Percentiles rank a stretch among this genome's conserved stretches.
Conservation (phyloP, 2,113 vertebrate species). For the Trogon melanurus region DNA sequence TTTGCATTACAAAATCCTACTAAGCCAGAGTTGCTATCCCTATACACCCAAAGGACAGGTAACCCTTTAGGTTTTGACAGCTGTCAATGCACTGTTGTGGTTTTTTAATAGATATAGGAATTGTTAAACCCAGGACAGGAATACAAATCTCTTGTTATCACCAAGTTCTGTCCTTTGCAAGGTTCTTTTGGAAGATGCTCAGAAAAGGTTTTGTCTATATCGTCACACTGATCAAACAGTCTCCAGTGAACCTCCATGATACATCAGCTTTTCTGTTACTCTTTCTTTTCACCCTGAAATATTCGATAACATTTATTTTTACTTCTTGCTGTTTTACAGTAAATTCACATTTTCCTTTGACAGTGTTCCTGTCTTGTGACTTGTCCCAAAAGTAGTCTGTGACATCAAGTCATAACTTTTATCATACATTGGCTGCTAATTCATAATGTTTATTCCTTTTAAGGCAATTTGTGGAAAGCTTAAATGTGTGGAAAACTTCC, state of each 20-base stretch:
- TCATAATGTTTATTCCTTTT: not conserved
- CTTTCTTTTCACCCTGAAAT: not conserved
- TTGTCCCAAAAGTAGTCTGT: not conserved
- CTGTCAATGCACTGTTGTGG: not conserved
- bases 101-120: not conserved
- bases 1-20: not conserved
- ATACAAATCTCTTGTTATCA: not conserved
- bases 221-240: not conserved
- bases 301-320: not conserved
- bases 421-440: not conserved
- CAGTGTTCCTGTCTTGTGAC: not conserved
- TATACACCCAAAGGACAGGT: not conserved
- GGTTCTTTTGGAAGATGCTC: not conserved
- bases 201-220: not conserved
- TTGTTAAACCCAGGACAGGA: too few relatives aligned
- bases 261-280: not conserved
- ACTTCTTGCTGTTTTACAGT: not conserved
- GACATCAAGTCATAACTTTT: not conserved
- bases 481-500: not conserved
- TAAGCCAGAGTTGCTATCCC: rapidly evolving
- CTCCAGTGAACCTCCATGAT: not conserved
- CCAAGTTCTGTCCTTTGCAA: not conserved
- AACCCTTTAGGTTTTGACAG: not conserved
- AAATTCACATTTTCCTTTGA: not conserved
- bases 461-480: not conserved